These are phyloP conservation scores for Rhagophthalmus giganteus DNA, from an alignment of 2,888 invertebrate genomes.

Conservation along the genomic window DNA sequence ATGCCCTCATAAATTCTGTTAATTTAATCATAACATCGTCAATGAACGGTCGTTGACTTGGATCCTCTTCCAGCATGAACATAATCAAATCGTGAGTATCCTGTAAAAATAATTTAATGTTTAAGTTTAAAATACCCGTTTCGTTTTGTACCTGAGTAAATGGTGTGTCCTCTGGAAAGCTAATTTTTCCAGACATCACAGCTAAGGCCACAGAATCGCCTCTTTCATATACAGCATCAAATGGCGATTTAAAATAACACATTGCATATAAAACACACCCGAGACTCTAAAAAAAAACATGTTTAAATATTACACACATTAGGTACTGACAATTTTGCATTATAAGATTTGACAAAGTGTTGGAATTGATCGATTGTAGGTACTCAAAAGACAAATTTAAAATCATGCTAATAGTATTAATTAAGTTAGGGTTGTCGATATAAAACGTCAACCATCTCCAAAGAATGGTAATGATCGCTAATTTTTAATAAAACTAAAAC, in stretches of 20 bases:
- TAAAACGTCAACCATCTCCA: no score
- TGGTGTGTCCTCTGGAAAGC: constrained; percentile 70
- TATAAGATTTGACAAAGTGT: no score
- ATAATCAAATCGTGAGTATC: constrained; percentile 70
- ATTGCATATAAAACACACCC: constrained; percentile 85
- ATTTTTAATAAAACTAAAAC: no score
- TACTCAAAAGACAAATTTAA: no score
- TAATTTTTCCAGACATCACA: constrained; percentile 73
- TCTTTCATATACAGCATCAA: constrained; percentile 79
- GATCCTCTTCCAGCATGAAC: constrained; percentile 73
- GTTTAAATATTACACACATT: neutral
- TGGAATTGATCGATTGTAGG: no score
- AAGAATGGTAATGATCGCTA: no score
- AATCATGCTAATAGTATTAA: no score
- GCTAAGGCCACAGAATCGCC: constrained; percentile 88
- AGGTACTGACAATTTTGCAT: no score
- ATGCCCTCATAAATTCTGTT: constrained; percentile 61
- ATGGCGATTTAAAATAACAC: constrained; percentile 84
- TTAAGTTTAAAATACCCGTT: constrained; percentile 16
- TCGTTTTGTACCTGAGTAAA: constrained; percentile 60
- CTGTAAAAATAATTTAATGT: constrained; percentile 48
- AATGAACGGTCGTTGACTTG: constrained; percentile 75
- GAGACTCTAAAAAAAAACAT: constrained; percentile 64
- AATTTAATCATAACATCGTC: constrained; percentile 69
- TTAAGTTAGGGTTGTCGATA: no score